These are phyloP conservation scores for Silurus lanzhouensis DNA, from an alignment of 2,797 vertebrate species.

Conservation along the genomic window DNA sequence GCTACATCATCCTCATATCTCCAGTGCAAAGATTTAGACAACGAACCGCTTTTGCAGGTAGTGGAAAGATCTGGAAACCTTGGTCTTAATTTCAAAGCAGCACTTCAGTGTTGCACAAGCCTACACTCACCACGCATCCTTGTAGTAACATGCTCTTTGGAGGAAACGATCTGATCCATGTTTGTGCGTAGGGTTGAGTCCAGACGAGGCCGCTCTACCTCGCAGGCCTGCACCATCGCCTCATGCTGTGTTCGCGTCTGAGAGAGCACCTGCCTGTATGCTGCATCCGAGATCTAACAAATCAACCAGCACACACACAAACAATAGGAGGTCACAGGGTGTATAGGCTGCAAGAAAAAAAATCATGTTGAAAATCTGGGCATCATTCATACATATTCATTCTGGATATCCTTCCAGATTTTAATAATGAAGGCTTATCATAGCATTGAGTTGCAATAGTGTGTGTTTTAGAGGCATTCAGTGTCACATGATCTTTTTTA, in stretches of 20 bases:
- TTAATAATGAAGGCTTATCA: background rate
- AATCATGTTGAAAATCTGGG: background rate
- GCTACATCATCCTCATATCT: background rate
- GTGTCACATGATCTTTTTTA: background rate
- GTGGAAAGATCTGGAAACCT: background rate
- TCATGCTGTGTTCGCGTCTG: conserved; percentile 77
- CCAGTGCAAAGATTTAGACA: too few relatives aligned
- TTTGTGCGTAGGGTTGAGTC: conserved; percentile 87
- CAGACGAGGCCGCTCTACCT: conserved; percentile 74
- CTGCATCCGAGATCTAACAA: conserved; percentile 86
- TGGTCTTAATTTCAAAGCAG: background rate
- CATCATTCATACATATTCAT: too few relatives aligned
- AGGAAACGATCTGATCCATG: conserved; percentile 96
- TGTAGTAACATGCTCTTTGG: conserved; percentile 90
- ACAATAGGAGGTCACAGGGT: background rate
- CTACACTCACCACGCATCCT: conserved; percentile 86
- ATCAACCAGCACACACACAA: conserved; percentile 29
- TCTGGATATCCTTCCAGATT: too few relatives aligned
- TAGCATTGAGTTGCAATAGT: background rate
- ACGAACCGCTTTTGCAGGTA: background rate
- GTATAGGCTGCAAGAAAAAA: background rate
- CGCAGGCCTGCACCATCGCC: conserved; percentile 70
- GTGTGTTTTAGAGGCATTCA: background rate
- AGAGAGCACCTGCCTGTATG: conserved; percentile 84
- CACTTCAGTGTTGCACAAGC: background rate